Percentiles rank a stretch among this genome's conserved stretches.
phyloP scores from a whole-genome alignment of 2,888 invertebrate species.

The Melieria picta region DNA sequence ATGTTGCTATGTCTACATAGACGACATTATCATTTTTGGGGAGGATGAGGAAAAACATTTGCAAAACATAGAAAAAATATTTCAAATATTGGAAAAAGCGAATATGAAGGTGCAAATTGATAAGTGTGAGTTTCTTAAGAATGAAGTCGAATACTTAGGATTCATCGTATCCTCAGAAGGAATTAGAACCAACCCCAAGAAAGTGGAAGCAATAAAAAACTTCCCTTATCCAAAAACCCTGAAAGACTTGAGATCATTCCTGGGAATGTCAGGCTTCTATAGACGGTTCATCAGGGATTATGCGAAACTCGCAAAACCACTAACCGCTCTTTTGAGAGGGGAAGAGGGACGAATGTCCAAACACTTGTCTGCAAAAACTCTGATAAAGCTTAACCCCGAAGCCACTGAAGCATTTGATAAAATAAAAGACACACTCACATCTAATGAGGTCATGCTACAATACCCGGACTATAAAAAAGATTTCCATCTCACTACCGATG shows the following conservation, averaged over 20 bases:
- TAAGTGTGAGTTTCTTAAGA: constrained; percentile 28
- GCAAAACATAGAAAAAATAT: constrained; percentile 14
- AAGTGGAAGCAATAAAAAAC: constrained; percentile 25
- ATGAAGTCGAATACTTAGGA: constrained; percentile 22
- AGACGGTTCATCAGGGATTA: constrained; percentile 21
- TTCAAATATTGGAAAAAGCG: constrained; percentile 21
- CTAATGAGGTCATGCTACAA: constrained; percentile 12
- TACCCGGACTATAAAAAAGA: constrained; percentile 19
- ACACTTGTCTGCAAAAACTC: background rate
- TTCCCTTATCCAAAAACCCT: constrained; percentile 22
- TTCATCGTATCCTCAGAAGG: constrained; percentile 15
- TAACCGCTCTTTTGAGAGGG: constrained; percentile 27
- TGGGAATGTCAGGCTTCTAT: constrained; percentile 37
- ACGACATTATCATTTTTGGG: constrained; percentile 19
- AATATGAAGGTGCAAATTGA: constrained; percentile 22
- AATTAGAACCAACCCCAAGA: constrained; percentile 21
- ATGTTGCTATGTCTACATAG: constrained; percentile 18
- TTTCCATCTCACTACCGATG: constrained; percentile 48
- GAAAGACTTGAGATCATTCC: constrained; percentile 40
- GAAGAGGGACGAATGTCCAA: constrained; percentile 19
- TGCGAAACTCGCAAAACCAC: constrained; percentile 11
- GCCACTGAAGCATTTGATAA: constrained; percentile 15
- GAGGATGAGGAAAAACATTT: constrained; percentile 16
- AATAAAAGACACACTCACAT: constrained; percentile 16
- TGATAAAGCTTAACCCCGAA: constrained; percentile 5